phyloP scores from a whole-genome alignment of 2,888 invertebrate genomes.

The Rhodophaea formosa region DNA sequence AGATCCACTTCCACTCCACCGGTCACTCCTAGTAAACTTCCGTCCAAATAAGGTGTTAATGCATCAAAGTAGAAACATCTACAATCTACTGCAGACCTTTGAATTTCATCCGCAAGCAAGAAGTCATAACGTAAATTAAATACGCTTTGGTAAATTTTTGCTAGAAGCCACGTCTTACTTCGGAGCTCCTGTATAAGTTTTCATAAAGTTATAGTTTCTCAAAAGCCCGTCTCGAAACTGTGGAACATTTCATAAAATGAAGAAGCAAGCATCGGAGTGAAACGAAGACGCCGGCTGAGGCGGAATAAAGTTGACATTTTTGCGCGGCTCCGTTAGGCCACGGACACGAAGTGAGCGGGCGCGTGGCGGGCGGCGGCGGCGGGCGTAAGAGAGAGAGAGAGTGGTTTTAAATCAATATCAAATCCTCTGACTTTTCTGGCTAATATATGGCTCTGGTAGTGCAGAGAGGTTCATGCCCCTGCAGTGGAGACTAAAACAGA shows the following conservation, averaged over 20 bases:
- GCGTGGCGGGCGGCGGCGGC: no score
- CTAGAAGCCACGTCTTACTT: slow-evolving; percentile 74
- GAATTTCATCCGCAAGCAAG: slow-evolving; percentile 34
- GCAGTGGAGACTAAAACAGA: no score
- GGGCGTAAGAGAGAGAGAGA: no score
- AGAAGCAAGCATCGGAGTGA: slow-evolving; percentile 73
- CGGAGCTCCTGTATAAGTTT: slow-evolving; percentile 71
- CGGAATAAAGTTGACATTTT: slow-evolving; percentile 81
- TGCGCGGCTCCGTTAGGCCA: slow-evolving; percentile 73
- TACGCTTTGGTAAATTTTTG: slow-evolving; percentile 77
- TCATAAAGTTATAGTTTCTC: slow-evolving; percentile 79
- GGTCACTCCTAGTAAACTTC: no score
- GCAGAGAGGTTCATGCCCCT: no score
- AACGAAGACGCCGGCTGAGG: slow-evolving; percentile 73
- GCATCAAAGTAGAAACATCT: no score
- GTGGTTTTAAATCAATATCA: no score
- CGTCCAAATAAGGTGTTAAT: no score
- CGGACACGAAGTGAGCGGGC: background rate
- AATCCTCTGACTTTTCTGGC: no score
- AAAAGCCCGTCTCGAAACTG: slow-evolving; percentile 75
- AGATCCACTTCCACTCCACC: no score
- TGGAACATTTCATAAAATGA: slow-evolving; percentile 76
- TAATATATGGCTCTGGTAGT: no score
- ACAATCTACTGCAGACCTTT: slow-evolving; percentile 22
- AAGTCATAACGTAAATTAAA: slow-evolving; percentile 80